phyloP scores from a whole-genome alignment of 1,140 invertebrate genomes.

The Anadara kagoshimensis region DNA sequence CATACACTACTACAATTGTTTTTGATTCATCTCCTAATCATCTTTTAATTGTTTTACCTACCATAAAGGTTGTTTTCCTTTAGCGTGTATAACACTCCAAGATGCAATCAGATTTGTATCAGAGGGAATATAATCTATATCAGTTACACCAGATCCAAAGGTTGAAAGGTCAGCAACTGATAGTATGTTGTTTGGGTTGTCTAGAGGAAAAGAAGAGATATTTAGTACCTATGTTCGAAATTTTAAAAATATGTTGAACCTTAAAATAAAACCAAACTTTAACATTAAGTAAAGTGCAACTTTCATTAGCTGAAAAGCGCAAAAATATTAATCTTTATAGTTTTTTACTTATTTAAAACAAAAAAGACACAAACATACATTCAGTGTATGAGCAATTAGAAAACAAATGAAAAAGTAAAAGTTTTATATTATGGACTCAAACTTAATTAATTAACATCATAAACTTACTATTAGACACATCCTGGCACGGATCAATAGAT shows the following conservation, averaged over 20 bases:
- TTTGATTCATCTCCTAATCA: too few species aligned
- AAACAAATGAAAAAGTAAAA: too few species aligned
- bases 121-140: conserved; percentile 17
- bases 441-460: neutral
- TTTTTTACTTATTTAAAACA: too few species aligned
- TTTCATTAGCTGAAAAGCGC: too few species aligned
- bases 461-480: conserved; percentile 4
- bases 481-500: neutral
- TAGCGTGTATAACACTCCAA: conserved; percentile 24
- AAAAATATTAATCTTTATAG: neutral
- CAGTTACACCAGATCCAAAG: neutral
- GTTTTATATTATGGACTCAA: too few species aligned
- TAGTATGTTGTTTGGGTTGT: conserved; percentile 18
- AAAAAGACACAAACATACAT: too few species aligned
- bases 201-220: neutral
- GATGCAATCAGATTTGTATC: conserved; percentile 4
- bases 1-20: too few species aligned
- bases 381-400: too few species aligned
- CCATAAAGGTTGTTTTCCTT: conserved; percentile 15
- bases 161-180: conserved; percentile 6
- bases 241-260: too few species aligned
- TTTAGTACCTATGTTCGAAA: too few species aligned
- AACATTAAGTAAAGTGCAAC: too few species aligned
- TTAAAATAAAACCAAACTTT: too few species aligned
- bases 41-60: neutral